A percentile compares a stretch with the other conserved stretches of the same genome.
Conservation (phyloP, 2,113 vertebrate genomes). For the Oncorhynchus gorbuscha region DNA sequence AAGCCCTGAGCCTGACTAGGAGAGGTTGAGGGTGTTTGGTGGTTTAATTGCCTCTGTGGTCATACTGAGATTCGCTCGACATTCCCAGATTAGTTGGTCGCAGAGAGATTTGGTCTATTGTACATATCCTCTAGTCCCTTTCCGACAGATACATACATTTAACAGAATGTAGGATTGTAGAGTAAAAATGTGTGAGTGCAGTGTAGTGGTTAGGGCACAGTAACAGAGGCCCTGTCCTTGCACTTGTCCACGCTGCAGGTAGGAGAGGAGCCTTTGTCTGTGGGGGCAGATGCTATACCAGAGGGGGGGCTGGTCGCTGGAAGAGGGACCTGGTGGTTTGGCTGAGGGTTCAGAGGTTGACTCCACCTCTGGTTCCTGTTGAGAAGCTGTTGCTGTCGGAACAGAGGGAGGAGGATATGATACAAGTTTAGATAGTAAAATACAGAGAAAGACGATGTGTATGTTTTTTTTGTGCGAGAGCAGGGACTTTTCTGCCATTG, state of each 20-base stretch:
- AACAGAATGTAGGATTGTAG: constrained; percentile 12
- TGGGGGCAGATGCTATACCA: constrained; percentile 72
- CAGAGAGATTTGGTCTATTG: constrained; percentile 4
- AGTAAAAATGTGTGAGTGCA: constrained; percentile 19
- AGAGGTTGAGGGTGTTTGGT: not conserved
- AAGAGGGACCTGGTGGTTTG: constrained; percentile 80
- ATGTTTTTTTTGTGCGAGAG: too few species aligned
- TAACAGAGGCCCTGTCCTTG: constrained; percentile 85
- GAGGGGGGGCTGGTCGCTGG: constrained; percentile 75
- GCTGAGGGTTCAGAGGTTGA: constrained; percentile 76
- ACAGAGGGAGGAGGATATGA: constrained; percentile 17
- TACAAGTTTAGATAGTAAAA: constrained; percentile 1
- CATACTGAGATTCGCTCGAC: constrained; percentile 17
- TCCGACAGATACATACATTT: constrained; percentile 2
- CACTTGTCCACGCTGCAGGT: constrained; percentile 79
- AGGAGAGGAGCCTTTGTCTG: constrained; percentile 82
- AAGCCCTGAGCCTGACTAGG: not conserved
- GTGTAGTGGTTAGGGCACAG: constrained; percentile 73
- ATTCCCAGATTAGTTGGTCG: constrained; percentile 11
- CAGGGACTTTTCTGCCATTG: too few species aligned
- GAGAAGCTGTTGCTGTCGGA: constrained; percentile 82
- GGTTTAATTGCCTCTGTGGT: constrained; percentile 5
- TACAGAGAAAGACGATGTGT: not conserved
- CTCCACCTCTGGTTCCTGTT: constrained; percentile 89
- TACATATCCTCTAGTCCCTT: not conserved